Conservation (phyloP, 2,797 vertebrate genomes). For the Botia kubotai region DNA sequence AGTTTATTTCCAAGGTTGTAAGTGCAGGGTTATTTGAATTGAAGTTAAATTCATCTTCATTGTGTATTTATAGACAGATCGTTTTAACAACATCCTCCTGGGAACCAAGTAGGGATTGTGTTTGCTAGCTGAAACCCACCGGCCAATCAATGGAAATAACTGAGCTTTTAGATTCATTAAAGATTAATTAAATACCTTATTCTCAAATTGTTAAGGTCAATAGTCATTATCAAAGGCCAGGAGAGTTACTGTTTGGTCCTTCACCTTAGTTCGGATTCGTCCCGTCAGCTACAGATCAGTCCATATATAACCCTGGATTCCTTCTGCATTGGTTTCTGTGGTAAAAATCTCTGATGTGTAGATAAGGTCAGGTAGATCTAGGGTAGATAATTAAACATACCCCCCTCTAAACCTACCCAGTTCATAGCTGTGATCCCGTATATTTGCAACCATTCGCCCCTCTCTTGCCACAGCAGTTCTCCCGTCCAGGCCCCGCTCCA, state of each 20-base stretch:
- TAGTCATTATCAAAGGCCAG: constrained; percentile 11
- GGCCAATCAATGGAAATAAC: constrained; percentile 33
- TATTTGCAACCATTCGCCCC: constrained; percentile 74
- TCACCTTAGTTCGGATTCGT: constrained; percentile 5
- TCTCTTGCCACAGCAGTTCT: constrained; percentile 81
- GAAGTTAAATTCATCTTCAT: neutral
- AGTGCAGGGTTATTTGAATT: neutral
- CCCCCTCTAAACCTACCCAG: neutral
- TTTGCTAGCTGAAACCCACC: constrained; percentile 12
- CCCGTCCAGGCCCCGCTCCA: constrained; percentile 76
- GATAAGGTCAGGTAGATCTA: neutral
- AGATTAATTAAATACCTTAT: constrained; percentile 45
- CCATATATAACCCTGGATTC: neutral
- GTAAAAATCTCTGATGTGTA: neutral
- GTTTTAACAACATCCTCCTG: constrained; percentile 1
- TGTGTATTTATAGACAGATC: constrained; percentile 14
- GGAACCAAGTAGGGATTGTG: constrained; percentile 43
- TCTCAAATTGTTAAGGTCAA: constrained; percentile 34
- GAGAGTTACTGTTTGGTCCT: constrained; percentile 3
- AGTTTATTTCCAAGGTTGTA: neutral
- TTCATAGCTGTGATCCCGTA: constrained; percentile 15
- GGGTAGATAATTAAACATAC: neutral
- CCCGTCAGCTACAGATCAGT: neutral
- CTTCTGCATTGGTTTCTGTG: neutral
- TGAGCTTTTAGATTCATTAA: constrained; percentile 44